Conservation (phyloP, 2,888 invertebrate genomes). For the Marronus borbonicus region DNA sequence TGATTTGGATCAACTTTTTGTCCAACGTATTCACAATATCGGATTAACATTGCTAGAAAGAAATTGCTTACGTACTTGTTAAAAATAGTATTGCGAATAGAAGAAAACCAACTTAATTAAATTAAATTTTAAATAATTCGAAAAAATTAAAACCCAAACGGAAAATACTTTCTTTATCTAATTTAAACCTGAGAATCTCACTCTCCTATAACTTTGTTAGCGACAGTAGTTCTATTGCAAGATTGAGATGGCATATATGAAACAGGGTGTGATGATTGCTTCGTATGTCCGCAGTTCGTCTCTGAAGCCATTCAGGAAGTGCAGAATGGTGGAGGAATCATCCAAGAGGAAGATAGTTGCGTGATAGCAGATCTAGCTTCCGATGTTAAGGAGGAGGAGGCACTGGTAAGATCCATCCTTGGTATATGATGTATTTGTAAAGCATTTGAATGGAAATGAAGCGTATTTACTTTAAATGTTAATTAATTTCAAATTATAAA, state of each 20-base stretch:
- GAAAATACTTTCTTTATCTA: too few relatives aligned
- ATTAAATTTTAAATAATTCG: too few relatives aligned
- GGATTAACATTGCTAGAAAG: not conserved
- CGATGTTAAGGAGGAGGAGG: constrained; percentile 66
- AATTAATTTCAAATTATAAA: too few relatives aligned
- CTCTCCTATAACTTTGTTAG: not conserved
- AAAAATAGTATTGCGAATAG: too few relatives aligned
- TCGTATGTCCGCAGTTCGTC: constrained; percentile 62
- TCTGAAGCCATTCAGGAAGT: constrained; percentile 66
- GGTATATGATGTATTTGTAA: too few relatives aligned
- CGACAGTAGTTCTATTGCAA: not conserved
- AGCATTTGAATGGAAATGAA: too few relatives aligned
- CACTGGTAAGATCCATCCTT: constrained; percentile 52
- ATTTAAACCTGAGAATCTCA: too few relatives aligned
- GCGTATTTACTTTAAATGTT: too few relatives aligned
- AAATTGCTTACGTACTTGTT: too few relatives aligned
- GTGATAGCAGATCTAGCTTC: constrained; percentile 69
- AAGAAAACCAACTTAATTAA: too few relatives aligned
- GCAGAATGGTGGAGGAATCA: constrained; percentile 70
- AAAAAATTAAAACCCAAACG: too few relatives aligned
- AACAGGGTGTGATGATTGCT: not conserved
- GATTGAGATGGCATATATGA: not conserved
- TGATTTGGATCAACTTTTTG: not conserved
- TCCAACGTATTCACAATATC: not conserved
- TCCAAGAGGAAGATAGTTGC: constrained; percentile 70